Base-by-base conservation (phyloP, 2,113 vertebrate genomes). In the Toxotes jaculatrix region DNA sequence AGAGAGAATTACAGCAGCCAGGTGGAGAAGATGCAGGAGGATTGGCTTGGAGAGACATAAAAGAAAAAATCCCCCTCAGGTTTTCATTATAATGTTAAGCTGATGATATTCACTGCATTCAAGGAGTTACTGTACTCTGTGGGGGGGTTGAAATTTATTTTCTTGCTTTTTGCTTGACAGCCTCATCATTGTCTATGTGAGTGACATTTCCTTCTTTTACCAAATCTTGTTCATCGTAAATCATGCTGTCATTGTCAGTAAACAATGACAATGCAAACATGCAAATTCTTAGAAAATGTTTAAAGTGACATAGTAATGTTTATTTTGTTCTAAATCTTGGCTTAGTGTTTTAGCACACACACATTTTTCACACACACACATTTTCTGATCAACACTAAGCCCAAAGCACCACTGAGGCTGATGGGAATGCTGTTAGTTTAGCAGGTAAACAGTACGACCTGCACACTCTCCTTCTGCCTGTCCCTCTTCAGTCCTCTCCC, bases 1-100 rank as follows among this genome's bases (percentile, higher is more conserved):
- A 32, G 80, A 75, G 74, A 85, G 88, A 87, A 85, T 87, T 77
- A 87, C 70, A 88, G 79, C 83, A 75, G 67, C 74, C 86, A 90
- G 83, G 81, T 85, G 88, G 80, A 79, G 79, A 59, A 79, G 83
- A 92, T 61, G 67, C 74, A 53, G 43, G 62, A 73, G 77, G 78
- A 86, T 81, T 81, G 82, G 78, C 69, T 86, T 90, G 85, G 83
- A 83, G 4, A 63, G 82, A 83, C 74, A 87, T 87, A 72, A 89
- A 85, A 90, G 84, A 60, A 77, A 72, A 85, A 71, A 59, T 60
- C 42, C 80, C 82, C 51, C 43, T 45, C 1, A 49, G 80, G 73
- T 69, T 67, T 78, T 81, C 63, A 78, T 76, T 72, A 71, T 47
- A 68, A 40, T 63, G 45, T 56, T 77, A 86, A 69, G 80, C 21